These are phyloP conservation scores for Eupithecia subumbrata DNA, from an alignment of 2,888 invertebrate species.

Conservation along the genomic window DNA sequence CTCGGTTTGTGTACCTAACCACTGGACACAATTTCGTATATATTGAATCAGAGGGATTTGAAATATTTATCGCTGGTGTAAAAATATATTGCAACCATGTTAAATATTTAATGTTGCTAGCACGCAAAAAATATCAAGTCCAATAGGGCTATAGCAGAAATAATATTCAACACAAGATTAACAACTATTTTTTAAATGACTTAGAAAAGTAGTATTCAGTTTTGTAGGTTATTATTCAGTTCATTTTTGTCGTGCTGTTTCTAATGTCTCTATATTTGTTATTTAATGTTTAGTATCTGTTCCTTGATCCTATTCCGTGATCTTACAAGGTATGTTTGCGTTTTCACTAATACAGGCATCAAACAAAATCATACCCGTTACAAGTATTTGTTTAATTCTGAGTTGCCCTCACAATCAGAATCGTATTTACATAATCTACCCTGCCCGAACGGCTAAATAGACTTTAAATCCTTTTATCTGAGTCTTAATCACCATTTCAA, in stretches of 20 bases:
- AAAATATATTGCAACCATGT: not conserved
- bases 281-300: not conserved
- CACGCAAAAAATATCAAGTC: not conserved
- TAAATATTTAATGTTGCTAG: not conserved
- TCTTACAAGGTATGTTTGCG: not conserved
- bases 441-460: not conserved
- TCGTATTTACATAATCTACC: not conserved
- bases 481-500: not conserved
- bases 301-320: not conserved
- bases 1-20: slow-evolving; percentile 13
- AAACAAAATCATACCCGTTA: not conserved
- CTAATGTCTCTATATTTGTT: not conserved
- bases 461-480: not conserved
- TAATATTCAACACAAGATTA: not conserved
- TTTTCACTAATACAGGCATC: not conserved
- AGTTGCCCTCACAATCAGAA: not conserved
- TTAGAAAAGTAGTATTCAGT: not conserved
- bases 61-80: not conserved
- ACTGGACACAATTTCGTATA: slow-evolving; percentile 13
- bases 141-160: not conserved
- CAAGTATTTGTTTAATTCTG: not conserved
- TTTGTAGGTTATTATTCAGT: not conserved
- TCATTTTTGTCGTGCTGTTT: not conserved
- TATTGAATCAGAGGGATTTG: not conserved
- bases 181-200: not conserved